Percentiles rank a stretch among this genome's conserved stretches.
phyloP scores from a whole-genome alignment of 2,113 vertebrate genomes.

The Oxyruncus cristatus region DNA sequence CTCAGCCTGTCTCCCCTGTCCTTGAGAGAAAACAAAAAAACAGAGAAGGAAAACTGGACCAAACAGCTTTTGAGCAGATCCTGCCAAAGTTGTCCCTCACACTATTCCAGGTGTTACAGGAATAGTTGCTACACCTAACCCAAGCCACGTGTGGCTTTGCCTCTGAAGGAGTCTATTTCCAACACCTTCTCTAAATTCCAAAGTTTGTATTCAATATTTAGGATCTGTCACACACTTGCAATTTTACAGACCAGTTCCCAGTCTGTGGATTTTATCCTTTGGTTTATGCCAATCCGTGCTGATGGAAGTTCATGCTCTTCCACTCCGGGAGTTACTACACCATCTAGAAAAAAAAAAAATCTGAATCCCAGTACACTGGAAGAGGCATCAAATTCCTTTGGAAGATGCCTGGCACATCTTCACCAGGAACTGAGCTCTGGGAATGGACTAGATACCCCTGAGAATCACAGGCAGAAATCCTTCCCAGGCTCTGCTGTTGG shows the following conservation, averaged over 20 bases:
- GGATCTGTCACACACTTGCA: not conserved
- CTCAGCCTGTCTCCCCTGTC: not conserved
- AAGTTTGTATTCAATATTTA: not conserved
- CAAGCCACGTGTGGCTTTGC: not conserved
- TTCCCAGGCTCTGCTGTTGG: constrained; percentile 31
- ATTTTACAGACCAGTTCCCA: not conserved
- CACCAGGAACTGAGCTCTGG: not conserved
- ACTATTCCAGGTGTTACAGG: not conserved
- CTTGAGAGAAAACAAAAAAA: not conserved
- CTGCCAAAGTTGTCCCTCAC: not conserved
- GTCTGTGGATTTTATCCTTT: not conserved
- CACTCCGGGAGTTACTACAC: not conserved
- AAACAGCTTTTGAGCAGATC: not conserved
- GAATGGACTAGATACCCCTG: not conserved
- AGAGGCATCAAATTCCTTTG: not conserved
- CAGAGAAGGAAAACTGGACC: not conserved
- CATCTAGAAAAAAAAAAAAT: not conserved
- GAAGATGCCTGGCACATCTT: not conserved
- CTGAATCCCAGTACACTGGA: not conserved
- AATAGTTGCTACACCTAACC: not conserved
- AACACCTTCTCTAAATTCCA: not conserved
- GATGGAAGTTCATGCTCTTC: not conserved
- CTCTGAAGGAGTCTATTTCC: not conserved
- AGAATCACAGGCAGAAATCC: not conserved
- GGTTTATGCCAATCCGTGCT: not conserved